Evolutionary conservation across 2,888 invertebrate genomes (phyloP), one percentile per base, ranked within the genome.

Genomic region (Asteroscopus sphinx): DNA sequence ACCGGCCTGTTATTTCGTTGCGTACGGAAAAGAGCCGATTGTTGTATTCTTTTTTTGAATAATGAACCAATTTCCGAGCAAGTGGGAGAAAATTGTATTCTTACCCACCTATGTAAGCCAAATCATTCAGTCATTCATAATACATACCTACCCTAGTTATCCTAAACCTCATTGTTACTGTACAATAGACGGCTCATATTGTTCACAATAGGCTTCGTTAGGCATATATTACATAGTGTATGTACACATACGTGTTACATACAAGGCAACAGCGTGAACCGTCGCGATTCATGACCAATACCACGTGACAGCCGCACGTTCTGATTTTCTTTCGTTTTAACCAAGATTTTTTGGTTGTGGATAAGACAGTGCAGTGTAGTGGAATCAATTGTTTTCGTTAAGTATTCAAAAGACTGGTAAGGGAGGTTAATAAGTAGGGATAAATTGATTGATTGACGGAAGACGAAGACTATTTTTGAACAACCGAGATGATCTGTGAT

Each of bases 261-360:
- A 37, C 7, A 15, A 30, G 53, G 25, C 21, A 45, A 55, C 42
- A 49, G 36, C 40, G 61, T 48, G 46, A 60, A 53, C 41, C 53
- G 45, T 41, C 40, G 32, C 21, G 47, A 49, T 35, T 65, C 57
- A 68, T 58, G 64, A 51, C 77, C 81, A 81, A 79, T 82, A 76
- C 75, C 64, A 75, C 83, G 83, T 85, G 81, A 83, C 68, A 78
- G 52, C 55, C 70, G 65, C 82, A 82, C 85, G 83, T 82, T 28
- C 44, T 32, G 39, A 53, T 58, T 57, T 68, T 58, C 55, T 51
- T 59, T 64, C 9, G 17, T 15, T 15, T 32, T 25, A 15, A 6
- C 57, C 13, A 12, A 37, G 71, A 71, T 53, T 53, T 1, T 6
- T 3, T 32, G 17, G 0, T 11, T 4, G 12, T 52, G 71, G 73